phyloP scores from a whole-genome alignment of 92 coral and sea anemone genomes.

The Bergia puertoricense region DNA sequence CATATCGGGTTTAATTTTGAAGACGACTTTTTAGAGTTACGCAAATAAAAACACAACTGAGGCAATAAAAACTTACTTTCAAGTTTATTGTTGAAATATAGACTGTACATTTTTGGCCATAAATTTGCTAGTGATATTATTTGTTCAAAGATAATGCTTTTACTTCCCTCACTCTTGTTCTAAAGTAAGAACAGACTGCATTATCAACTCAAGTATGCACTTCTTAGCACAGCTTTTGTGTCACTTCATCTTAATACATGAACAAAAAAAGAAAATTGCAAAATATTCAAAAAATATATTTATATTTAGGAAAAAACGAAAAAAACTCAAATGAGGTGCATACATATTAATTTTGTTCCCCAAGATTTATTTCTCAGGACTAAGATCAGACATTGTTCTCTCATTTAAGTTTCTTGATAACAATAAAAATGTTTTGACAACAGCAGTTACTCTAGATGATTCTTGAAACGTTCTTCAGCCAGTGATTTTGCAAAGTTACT shows the following conservation, averaged over 20 bases:
- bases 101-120: background rate
- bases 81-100: slow-evolving; percentile 4
- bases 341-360: background rate
- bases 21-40: no score
- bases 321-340: background rate
- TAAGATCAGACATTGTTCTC: background rate
- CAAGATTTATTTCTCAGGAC: background rate
- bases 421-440: background rate
- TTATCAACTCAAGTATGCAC: background rate
- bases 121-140: background rate
- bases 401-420: background rate
- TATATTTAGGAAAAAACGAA: background rate
- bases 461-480: background rate
- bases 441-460: background rate
- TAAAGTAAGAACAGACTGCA: slow-evolving; percentile 30
- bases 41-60: background rate
- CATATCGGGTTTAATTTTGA: no score
- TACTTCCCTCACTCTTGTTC: slow-evolving; percentile 12
- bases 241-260: background rate
- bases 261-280: background rate
- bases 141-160: background rate
- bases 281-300: background rate
- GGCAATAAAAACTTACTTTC: background rate
- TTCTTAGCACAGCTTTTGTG: background rate
- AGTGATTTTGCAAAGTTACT: background rate